Percentiles rank a stretch among this genome's conserved stretches.
phyloP scores from a whole-genome alignment of 1,140 invertebrate species.

The Periplaneta americana region DNA sequence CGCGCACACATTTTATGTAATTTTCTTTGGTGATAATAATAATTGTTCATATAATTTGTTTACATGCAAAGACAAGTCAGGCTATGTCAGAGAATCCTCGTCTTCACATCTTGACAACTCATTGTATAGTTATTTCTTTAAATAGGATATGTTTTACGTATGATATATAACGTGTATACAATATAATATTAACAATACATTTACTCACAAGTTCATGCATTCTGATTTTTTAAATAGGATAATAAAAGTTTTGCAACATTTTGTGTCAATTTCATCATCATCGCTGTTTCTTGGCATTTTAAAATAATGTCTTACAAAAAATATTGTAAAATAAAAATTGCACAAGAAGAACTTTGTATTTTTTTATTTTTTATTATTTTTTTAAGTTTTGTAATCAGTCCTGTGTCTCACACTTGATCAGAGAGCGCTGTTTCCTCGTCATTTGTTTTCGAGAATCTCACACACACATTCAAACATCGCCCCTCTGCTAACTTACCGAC shows the following conservation, averaged over 20 bases:
- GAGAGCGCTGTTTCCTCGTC: neutral
- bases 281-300: neutral
- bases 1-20: neutral
- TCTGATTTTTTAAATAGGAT: neutral
- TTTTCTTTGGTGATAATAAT: neutral
- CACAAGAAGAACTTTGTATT: neutral
- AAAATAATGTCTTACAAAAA: neutral
- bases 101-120: neutral
- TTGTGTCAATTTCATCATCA: neutral
- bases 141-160: neutral
- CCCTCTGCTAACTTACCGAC: neutral
- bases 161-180: neutral
- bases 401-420: neutral
- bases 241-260: neutral
- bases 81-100: too few relatives aligned
- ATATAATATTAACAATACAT: neutral
- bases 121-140: too few relatives aligned
- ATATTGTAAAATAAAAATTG: neutral
- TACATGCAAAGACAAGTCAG: neutral
- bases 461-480: neutral
- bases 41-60: neutral
- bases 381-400: too few relatives aligned
- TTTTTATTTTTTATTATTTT: too few relatives aligned
- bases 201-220: neutral
- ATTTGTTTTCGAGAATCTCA: neutral